Conservation (phyloP, 2,113 vertebrate species). For the Cyanoderma ruficeps region DNA sequence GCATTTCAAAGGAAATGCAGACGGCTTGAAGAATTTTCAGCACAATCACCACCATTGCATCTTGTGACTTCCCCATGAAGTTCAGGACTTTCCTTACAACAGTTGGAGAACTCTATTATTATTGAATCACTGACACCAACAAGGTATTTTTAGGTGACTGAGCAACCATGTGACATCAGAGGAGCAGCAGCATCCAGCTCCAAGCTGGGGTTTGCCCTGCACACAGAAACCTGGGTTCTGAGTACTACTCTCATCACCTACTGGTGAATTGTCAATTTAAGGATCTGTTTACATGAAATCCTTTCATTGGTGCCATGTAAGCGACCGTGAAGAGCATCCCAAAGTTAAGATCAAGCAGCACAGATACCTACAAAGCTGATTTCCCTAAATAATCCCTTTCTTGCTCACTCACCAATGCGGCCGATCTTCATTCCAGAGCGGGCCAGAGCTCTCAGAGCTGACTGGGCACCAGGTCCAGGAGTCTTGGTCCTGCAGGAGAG, state of each 20-base stretch:
- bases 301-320: not conserved
- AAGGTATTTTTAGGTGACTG: not conserved
- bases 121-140: not conserved
- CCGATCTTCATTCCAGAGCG: conserved; percentile 99
- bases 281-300: not conserved
- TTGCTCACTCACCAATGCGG: conserved; percentile 85
- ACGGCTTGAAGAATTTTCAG: not conserved
- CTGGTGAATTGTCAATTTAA: not conserved
- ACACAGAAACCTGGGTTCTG: too few species aligned
- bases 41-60: not conserved
- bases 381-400: not conserved
- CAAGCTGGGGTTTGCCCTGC: not conserved
- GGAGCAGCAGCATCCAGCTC: not conserved
- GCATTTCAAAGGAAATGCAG: not conserved
- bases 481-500: conserved; percentile 89
- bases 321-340: accelerated
- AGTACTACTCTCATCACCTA: not conserved
- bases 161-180: not conserved
- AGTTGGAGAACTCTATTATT: not conserved
- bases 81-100: not conserved
- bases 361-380: not conserved
- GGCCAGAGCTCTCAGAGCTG: conserved; percentile 94
- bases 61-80: not conserved
- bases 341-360: not conserved
- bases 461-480: conserved; percentile 96